Percentiles rank a stretch among this genome's conserved stretches.
These are phyloP conservation scores for Psammodynastes pulverulentus DNA, from an alignment of 2,113 vertebrate genomes.

Conservation along the genomic window DNA sequence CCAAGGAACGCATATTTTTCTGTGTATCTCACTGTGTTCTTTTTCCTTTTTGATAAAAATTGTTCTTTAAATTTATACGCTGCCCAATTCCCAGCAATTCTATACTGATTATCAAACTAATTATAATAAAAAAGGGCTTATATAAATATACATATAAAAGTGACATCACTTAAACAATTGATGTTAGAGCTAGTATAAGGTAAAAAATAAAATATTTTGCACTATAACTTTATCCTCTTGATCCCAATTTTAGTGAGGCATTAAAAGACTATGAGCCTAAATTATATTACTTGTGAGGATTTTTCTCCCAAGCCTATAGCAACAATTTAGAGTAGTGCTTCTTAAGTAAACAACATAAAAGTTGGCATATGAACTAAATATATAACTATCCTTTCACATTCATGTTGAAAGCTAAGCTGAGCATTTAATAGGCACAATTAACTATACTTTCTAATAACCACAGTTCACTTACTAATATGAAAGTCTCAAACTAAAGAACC, in stretches of 20 bases:
- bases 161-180: neutral
- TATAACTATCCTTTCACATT: constrained; percentile 47
- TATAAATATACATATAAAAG: constrained; percentile 2
- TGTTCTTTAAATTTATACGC: neutral
- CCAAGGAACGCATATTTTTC: neutral
- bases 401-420: constrained; percentile 41
- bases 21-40: neutral
- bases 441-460: constrained; percentile 56
- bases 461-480: constrained; percentile 52
- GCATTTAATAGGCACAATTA: constrained; percentile 51
- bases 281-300: constrained; percentile 36
- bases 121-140: constrained; percentile 14
- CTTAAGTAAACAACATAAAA: constrained; percentile 46
- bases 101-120: neutral
- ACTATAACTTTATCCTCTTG: neutral
- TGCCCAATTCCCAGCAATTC: neutral
- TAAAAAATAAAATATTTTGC: neutral
- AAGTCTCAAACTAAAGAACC: neutral
- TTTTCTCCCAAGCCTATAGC: constrained; percentile 40
- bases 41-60: neutral
- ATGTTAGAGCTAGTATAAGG: neutral
- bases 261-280: constrained; percentile 42
- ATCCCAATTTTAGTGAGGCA: constrained; percentile 12
- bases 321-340: constrained; percentile 39
- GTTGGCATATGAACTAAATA: constrained; percentile 30